phyloP scores from a whole-genome alignment of 2,888 invertebrate species.

The Nebria brevicollis region DNA sequence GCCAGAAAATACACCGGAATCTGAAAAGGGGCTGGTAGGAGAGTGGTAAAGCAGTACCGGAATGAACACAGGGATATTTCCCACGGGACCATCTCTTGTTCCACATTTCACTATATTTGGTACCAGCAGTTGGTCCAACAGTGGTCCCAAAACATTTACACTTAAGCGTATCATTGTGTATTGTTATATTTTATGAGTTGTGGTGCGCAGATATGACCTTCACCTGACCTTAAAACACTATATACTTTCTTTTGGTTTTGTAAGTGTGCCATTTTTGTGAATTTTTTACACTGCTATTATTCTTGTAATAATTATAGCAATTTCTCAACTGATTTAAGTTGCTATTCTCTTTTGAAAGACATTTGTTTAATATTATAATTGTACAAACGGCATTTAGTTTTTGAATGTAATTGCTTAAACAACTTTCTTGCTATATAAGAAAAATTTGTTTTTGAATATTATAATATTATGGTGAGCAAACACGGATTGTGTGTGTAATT shows the following conservation, averaged over 20 bases:
- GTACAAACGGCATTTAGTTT: neutral
- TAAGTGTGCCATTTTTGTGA: neutral
- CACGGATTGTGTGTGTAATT: no score
- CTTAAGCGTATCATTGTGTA: conserved; percentile 23
- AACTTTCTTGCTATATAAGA: neutral
- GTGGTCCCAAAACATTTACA: conserved; percentile 14
- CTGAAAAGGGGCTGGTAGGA: neutral
- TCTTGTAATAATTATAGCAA: neutral
- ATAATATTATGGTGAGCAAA: no score
- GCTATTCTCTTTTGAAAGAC: neutral
- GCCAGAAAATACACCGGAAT: neutral
- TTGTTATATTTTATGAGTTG: neutral
- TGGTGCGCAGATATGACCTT: neutral
- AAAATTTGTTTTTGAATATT: no score
- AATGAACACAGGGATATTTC: conserved; percentile 45
- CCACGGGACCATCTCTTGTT: conserved; percentile 33
- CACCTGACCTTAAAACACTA: neutral
- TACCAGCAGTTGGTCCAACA: neutral
- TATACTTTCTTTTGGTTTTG: neutral
- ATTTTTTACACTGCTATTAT: neutral
- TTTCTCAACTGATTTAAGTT: neutral
- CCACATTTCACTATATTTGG: conserved; percentile 32
- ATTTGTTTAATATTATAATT: neutral
- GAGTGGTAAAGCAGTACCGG: conserved; percentile 46
- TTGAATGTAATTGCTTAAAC: neutral